Conservation (phyloP, 1,140 invertebrate species). For the Drosophila subpulchrella region DNA sequence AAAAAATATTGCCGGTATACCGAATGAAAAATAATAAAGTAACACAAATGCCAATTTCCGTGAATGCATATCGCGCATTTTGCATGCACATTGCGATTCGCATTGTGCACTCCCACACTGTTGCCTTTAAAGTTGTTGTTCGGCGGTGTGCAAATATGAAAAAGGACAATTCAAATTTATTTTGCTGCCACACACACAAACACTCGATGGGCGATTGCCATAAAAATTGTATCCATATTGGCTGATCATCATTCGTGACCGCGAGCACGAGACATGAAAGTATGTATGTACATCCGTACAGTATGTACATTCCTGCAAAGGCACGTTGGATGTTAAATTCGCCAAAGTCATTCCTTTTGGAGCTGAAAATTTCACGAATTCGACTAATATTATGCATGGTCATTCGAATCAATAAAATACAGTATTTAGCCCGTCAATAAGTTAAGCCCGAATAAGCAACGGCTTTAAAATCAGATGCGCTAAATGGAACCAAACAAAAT, state of each 20-base stretch:
- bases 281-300: background rate
- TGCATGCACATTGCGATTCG: constrained; percentile 62
- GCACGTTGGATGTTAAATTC: constrained; percentile 10
- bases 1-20: constrained; percentile 10
- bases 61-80: constrained; percentile 54
- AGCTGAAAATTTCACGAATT: constrained; percentile 4
- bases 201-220: constrained; percentile 2
- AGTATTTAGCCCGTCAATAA: background rate
- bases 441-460: background rate
- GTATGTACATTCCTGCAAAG: background rate
- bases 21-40: constrained; percentile 71
- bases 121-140: constrained; percentile 16
- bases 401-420: constrained; percentile 1
- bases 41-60: constrained; percentile 77
- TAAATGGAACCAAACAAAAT: background rate
- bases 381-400: constrained; percentile 9
- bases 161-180: constrained; percentile 36
- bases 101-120: constrained; percentile 41
- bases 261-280: constrained; percentile 3
- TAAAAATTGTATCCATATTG: constrained; percentile 31
- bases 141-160: constrained; percentile 45
- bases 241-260: constrained; percentile 16
- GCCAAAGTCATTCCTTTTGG: constrained; percentile 7
- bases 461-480: too few species aligned
- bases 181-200: constrained; percentile 15